phyloP scores from a whole-genome alignment of 2,888 invertebrate genomes.

The Drosophila testacea region DNA sequence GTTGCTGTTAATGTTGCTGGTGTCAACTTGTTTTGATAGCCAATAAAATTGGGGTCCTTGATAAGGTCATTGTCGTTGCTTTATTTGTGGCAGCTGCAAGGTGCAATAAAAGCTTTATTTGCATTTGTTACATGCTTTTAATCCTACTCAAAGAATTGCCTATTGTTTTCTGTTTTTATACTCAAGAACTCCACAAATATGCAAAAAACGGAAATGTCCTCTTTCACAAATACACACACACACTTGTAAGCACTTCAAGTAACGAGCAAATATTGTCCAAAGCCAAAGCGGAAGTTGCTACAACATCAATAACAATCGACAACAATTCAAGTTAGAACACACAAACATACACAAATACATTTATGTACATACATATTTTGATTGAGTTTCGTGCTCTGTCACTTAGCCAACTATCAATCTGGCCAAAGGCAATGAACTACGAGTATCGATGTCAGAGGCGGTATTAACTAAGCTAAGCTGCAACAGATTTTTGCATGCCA shows the following conservation, averaged over 20 bases:
- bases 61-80: constrained; percentile 38
- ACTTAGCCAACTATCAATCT: constrained; percentile 39
- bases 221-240: constrained; percentile 25
- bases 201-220: constrained; percentile 42
- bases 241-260: constrained; percentile 37
- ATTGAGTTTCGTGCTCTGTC: constrained; percentile 48
- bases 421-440: constrained; percentile 41
- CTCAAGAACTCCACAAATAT: constrained; percentile 62
- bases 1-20: constrained; percentile 21
- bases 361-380: constrained; percentile 19
- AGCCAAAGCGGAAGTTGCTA: constrained; percentile 45
- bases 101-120: constrained; percentile 14
- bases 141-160: constrained; percentile 11
- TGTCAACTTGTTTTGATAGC: constrained; percentile 53
- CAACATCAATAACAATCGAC: constrained; percentile 11
- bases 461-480: constrained; percentile 16
- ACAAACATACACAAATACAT: neutral
- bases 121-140: constrained; percentile 48
- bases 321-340: constrained; percentile 8
- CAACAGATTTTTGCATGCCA: constrained; percentile 52
- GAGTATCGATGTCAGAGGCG: constrained; percentile 39
- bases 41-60: constrained; percentile 51
- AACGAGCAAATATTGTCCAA: constrained; percentile 64
- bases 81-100: constrained; percentile 20
- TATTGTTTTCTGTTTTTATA: constrained; percentile 3